Base-by-base conservation (phyloP, 2,888 invertebrate species). In the Syritta pipiens region DNA sequence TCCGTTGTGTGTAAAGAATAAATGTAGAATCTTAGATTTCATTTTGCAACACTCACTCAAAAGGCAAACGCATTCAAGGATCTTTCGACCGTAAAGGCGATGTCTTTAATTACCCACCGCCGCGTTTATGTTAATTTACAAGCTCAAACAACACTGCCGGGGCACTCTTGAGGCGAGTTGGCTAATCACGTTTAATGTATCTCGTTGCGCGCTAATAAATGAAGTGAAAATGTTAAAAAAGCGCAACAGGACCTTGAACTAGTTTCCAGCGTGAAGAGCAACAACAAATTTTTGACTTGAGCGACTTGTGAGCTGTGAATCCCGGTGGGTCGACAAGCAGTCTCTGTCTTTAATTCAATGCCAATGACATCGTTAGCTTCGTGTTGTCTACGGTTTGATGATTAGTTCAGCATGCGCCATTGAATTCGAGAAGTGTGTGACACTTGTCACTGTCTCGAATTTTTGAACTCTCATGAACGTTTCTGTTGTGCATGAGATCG, bases 231-330 rank as follows among this genome's bases (percentile, higher is more conserved):
- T 46, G 37, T 32, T 46, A 30, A 63, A n/a, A 63, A 44, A 37
- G 53, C 17, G 26, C 19, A 32, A n/a, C 48, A 68, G 60, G 32
- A 44, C 76, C 76, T 76, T 76, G 76, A 76, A 69, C 76, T 63
- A 69, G 63, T 63, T 69, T 10, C 40, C 46, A 48, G 48, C 37
- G 37, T 57, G 35, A 55, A 42, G 42, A 53, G 20, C 44, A 57
- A 30, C 28, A 42, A 22, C 14, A 60, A 51, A 28, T 40, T 7
- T 37, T 40, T 28, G 40, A 42, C n/a, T n/a, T n/a, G n/a, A n/a
- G n/a, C n/a, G n/a, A n/a, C n/a, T n/a, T n/a, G n/a, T n/a, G n/a
- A n/a, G n/a, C n/a, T n/a, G n/a, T n/a, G n/a, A n/a, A n/a, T n/a
- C n/a, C n/a, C n/a, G n/a, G n/a, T n/a, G n/a, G n/a, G n/a, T n/a